Conservation (phyloP, 2,113 vertebrate species). For the Peucedramus taeniatus region DNA sequence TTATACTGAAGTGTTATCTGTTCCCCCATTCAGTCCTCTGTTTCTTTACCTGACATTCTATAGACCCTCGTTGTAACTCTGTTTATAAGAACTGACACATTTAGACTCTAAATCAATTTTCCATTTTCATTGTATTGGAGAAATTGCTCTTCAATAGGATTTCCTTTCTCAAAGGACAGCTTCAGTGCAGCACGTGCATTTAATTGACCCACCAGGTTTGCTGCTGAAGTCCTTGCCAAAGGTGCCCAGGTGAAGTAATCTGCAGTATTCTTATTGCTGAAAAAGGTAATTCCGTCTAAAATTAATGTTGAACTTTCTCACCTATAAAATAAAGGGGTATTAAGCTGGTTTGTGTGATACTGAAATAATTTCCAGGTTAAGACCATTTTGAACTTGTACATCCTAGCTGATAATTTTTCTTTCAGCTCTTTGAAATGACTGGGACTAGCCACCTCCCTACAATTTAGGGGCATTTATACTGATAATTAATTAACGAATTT, state of each 20-base stretch:
- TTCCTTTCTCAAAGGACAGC: background rate
- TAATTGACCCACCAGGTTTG: background rate
- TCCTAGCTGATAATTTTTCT: background rate
- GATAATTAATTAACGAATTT: background rate
- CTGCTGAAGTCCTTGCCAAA: background rate
- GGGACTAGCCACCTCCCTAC: background rate
- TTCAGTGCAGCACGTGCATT: background rate
- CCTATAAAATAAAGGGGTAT: background rate
- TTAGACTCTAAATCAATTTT: constrained; percentile 48
- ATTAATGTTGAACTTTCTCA: background rate
- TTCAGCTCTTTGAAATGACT: background rate
- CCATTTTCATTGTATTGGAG: constrained; percentile 40
- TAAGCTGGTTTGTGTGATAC: background rate
- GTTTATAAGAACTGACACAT: constrained; percentile 12
- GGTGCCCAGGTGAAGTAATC: background rate
- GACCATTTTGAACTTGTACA: background rate
- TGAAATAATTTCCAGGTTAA: background rate
- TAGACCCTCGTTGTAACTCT: background rate
- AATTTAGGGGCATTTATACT: background rate
- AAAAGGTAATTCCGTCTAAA: background rate
- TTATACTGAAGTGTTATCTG: constrained; percentile 11
- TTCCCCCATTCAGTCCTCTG: background rate
- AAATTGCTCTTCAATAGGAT: constrained; percentile 10
- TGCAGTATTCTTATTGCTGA: background rate
- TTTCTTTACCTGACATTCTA: constrained; percentile 26